A percentile compares a stretch with the other conserved stretches of the same genome.
Evolutionary conservation across 2,797 vertebrate species (phyloP).

Genomic region (Aselliscus stoliczkanus): DNA sequence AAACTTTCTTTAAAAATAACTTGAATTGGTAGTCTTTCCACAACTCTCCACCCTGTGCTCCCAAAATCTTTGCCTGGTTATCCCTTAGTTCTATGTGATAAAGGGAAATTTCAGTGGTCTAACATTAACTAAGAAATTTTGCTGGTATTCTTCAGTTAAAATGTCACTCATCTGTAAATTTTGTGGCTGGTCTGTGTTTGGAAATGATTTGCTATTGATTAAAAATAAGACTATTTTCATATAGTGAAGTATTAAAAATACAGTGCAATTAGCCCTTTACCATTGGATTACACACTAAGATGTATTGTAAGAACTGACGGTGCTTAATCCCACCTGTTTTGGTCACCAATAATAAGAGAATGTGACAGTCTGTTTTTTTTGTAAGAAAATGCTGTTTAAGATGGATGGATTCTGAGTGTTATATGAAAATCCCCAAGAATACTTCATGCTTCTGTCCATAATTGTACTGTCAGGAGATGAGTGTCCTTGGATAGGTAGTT

Average conservation of each 20-base stretch:
- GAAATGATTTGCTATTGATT: not conserved
- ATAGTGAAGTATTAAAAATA: not conserved
- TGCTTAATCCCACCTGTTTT: not conserved
- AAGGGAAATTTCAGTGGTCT: not conserved
- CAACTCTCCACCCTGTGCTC: rapidly evolving
- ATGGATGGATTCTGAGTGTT: not conserved
- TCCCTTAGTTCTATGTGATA: not conserved
- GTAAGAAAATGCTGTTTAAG: not conserved
- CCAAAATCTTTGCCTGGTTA: rapidly evolving
- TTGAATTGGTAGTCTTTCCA: not conserved
- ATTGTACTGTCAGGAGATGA: not conserved
- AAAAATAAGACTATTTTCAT: not conserved
- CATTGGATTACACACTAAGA: too few species aligned
- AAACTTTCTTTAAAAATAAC: conserved; percentile 53
- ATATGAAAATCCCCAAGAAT: not conserved
- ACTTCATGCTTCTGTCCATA: not conserved
- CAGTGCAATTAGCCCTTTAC: not conserved
- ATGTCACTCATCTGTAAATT: not conserved
- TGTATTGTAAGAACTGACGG: not conserved
- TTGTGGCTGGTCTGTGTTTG: not conserved
- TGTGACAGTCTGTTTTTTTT: not conserved
- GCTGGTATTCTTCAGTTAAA: not conserved
- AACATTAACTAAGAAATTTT: not conserved
- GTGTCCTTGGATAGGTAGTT: not conserved
- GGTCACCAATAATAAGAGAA: not conserved